Conservation (phyloP, 2,113 vertebrate species). For the Ailurus styani region DNA sequence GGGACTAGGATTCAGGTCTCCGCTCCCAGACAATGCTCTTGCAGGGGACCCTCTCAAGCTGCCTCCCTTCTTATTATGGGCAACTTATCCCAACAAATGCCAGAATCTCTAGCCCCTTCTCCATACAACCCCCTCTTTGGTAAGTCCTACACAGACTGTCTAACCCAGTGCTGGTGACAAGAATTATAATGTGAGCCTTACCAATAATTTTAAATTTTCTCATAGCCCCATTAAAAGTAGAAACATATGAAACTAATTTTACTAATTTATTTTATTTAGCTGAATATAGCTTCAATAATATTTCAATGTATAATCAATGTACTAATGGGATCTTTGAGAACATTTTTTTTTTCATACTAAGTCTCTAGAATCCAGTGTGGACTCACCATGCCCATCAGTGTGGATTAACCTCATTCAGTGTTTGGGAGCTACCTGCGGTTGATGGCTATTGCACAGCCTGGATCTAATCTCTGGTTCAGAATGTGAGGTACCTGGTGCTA, state of each 20-base stretch:
- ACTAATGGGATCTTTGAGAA: neutral
- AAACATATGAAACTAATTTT: neutral
- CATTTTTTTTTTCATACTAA: neutral
- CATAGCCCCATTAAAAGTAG: neutral
- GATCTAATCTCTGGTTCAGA: neutral
- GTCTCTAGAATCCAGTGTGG: neutral
- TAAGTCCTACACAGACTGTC: neutral
- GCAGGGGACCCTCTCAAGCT: neutral
- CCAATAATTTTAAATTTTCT: neutral
- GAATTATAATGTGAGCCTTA: neutral
- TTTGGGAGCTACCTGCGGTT: no score
- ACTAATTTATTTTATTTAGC: neutral
- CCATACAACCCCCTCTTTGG: neutral
- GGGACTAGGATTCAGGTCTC: neutral
- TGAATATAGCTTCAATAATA: neutral
- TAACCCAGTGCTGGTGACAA: neutral
- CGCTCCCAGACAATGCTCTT: neutral
- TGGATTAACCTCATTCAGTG: neutral
- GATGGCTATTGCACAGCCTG: accelerated
- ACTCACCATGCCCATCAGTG: neutral
- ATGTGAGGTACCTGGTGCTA: neutral
- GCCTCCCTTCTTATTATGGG: neutral
- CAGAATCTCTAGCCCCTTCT: neutral
- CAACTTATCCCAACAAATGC: neutral
- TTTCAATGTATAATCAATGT: neutral